These are phyloP conservation scores for Mus spretus DNA, from an alignment of 2,797 vertebrate genomes.

Conservation along the genomic window DNA sequence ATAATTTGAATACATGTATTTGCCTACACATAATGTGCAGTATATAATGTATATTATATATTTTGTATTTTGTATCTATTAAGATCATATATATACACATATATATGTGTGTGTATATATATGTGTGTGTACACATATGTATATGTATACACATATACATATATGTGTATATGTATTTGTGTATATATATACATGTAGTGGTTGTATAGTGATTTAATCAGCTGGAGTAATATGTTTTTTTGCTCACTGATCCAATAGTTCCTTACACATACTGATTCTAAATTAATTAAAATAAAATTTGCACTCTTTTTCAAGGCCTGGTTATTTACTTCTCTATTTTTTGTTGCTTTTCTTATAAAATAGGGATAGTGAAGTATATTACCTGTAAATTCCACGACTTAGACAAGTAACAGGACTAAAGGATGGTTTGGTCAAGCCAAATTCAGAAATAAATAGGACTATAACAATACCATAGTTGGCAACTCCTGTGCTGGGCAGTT, in stretches of 20 bases:
- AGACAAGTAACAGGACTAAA: not conserved
- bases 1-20: not conserved
- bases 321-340: not conserved
- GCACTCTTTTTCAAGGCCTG: not conserved
- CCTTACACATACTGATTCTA: constrained; percentile 14
- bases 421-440: not conserved
- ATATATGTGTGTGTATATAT: not conserved
- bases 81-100: not conserved
- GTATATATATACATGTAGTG: not conserved
- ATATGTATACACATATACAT: too few relatives aligned
- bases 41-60: not conserved
- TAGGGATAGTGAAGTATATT: not conserved
- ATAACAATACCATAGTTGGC: not conserved
- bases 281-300: constrained; percentile 50
- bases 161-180: not conserved
- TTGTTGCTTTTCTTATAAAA: constrained; percentile 25
- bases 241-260: not conserved
- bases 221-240: not conserved
- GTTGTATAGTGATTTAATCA: not conserved
- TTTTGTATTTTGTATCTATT: not conserved
- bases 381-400: not conserved
- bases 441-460: not conserved
- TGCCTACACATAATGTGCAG: not conserved
- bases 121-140: not conserved
- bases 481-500: not conserved